Base-by-base conservation (phyloP, 2,113 vertebrate genomes). In the Melanostigma gelatinosum region DNA sequence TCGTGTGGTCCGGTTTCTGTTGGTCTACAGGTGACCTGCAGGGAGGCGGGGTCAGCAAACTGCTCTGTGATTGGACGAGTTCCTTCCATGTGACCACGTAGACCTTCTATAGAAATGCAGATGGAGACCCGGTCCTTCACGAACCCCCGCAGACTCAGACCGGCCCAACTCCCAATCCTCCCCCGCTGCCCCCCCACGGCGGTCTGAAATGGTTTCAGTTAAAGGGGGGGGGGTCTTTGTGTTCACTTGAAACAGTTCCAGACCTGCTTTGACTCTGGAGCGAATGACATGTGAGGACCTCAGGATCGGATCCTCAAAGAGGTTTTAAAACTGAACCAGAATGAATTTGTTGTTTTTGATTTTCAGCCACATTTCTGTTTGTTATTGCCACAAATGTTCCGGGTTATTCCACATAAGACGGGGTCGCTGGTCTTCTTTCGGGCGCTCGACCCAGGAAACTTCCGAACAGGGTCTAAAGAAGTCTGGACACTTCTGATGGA, bases 101-200 rank as follows among this genome's bases (percentile, higher is more conserved):
- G 9, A n/a, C n/a, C 55, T 18, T 20, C 63, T 27, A 1, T 12
- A 9, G 24, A 44, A 18, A 62, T 18, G 46, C 27, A 34, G 65
- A 69, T 12, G 67, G 44, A 72, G 48, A 54, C 77, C 67, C 65
- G 8, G 20, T 60, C 87, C 88, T 80, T 90, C 85, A 87, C 88
- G 65, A 54, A 86, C 85, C 83, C 77, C 8, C 4, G 16, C 61
- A 61, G 72, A 66, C 54, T 18, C 76, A n/a, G 57, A 74, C 67
- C 42, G 13, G 29, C 4, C 44, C 8, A 32, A 32, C 7, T 29
- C 27, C 48, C 24, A 54, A 10, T 20, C 4, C 46, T 6, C 8
- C 40, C 40, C 50, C 36, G 55, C 11, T 27, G 2, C 54, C 57
- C 60, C 50, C 13, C 7, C 36, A 7, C 18, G 18, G 48, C 18